Percentiles rank a stretch among this genome's conserved stretches.
Conservation (phyloP, 2,113 vertebrate species). For the Pantherophis guttatus region DNA sequence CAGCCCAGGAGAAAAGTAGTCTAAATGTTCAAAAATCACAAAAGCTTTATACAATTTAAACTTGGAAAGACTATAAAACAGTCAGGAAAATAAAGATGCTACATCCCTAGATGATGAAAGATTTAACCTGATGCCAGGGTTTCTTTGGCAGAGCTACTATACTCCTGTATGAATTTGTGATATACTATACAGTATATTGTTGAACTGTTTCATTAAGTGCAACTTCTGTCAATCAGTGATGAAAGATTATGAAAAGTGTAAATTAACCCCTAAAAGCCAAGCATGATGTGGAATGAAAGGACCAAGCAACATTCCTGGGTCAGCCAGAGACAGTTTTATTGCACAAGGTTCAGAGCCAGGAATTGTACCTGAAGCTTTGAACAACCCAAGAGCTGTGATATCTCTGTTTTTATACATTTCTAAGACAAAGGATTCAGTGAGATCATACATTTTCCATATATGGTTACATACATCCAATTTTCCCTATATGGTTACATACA, state of each 20-base stretch:
- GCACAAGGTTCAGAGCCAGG: too few relatives aligned
- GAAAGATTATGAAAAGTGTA: not conserved
- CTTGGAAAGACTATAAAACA: not conserved
- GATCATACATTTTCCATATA: too few relatives aligned
- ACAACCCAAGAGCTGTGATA: too few relatives aligned
- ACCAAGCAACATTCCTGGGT: too few relatives aligned
- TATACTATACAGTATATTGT: not conserved
- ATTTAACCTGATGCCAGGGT: not conserved
- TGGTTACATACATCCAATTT: too few relatives aligned
- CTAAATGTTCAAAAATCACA: slow-evolving; percentile 9
- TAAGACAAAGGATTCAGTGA: too few relatives aligned
- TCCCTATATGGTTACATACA: too few relatives aligned
- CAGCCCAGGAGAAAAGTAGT: not conserved
- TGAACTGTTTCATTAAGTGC: not conserved
- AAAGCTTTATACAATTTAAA: not conserved
- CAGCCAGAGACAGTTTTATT: too few relatives aligned
- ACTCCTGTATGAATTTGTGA: not conserved
- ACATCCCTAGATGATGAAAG: not conserved
- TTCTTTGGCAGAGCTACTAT: not conserved
- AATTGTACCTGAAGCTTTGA: too few relatives aligned
- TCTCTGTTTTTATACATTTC: too few relatives aligned
- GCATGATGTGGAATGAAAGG: too few relatives aligned
- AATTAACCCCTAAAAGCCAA: not conserved
- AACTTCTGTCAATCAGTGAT: not conserved
- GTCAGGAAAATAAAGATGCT: slow-evolving; percentile 3